Percentiles rank a stretch among this genome's conserved stretches.
These are phyloP conservation scores for Resseliella maxima DNA, from an alignment of 2,888 invertebrate genomes.

Conservation along the genomic window DNA sequence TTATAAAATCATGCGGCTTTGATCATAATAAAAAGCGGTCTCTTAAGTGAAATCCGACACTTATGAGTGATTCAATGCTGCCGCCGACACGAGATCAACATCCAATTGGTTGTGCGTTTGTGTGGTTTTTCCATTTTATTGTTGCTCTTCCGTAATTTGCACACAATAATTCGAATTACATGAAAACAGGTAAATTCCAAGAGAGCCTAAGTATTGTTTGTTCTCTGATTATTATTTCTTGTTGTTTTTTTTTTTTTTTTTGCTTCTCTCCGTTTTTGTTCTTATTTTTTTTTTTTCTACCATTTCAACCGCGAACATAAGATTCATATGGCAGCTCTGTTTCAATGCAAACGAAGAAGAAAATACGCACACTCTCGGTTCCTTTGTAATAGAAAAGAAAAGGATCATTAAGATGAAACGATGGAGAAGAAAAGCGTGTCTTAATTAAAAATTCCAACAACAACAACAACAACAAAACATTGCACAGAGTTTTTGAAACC, in stretches of 20 bases:
- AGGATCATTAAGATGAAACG: constrained; percentile 7
- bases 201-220: too few relatives aligned
- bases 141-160: constrained; percentile 38
- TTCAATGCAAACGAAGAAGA: not conserved
- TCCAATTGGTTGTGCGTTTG: not conserved
- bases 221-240: too few relatives aligned
- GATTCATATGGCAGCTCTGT: not conserved
- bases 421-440: constrained; percentile 10
- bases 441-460: constrained; percentile 30
- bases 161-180: constrained; percentile 8
- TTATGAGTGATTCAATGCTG: constrained; percentile 42
- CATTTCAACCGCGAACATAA: not conserved
- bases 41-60: constrained; percentile 55
- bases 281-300: not conserved
- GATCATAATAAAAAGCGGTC: constrained; percentile 16
- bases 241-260: not conserved
- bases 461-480: not conserved
- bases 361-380: not conserved
- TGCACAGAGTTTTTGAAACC: too few relatives aligned
- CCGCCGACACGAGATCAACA: constrained; percentile 47
- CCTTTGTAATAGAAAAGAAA: not conserved
- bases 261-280: not conserved
- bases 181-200: constrained; percentile 38
- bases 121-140: not conserved
- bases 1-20: not conserved